These are phyloP conservation scores for Scomber colias DNA, from an alignment of 2,113 vertebrate species.

Conservation along the genomic window DNA sequence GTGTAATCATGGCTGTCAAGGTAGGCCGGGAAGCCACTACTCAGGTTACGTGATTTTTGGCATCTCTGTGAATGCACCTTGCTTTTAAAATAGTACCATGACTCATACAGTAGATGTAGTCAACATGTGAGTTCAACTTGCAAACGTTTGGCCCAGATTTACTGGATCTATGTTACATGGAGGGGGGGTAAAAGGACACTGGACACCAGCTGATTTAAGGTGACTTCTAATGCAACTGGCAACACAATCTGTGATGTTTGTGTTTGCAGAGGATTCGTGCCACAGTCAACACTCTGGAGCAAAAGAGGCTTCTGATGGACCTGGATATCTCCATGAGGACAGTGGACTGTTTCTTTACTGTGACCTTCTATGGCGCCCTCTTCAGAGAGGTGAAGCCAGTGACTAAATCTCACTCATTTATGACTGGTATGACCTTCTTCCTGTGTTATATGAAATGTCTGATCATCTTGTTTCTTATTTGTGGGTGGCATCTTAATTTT, in stretches of 20 bases:
- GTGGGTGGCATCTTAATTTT: constrained; percentile 19
- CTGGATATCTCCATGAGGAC: constrained; percentile 99
- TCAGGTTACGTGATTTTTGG: constrained; percentile 41
- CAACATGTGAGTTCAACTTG: constrained; percentile 30
- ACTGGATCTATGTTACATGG: not conserved
- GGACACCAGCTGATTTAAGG: not conserved
- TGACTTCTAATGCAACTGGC: constrained; percentile 10
- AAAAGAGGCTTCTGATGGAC: constrained; percentile 99
- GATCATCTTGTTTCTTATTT: not conserved
- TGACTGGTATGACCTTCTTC: not conserved
- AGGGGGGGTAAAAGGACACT: not conserved
- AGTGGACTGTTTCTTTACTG: constrained; percentile 97
- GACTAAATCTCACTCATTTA: not conserved
- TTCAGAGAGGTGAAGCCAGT: constrained; percentile 94
- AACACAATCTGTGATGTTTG: constrained; percentile 30
- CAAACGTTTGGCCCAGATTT: constrained; percentile 28
- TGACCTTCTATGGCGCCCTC: constrained; percentile 98
- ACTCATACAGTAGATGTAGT: constrained; percentile 22
- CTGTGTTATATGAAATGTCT: not conserved
- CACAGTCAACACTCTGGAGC: constrained; percentile 97
- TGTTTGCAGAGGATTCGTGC: constrained; percentile 92
- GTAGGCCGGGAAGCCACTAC: constrained; percentile 76
- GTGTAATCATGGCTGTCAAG: constrained; percentile 99
- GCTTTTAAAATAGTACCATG: constrained; percentile 44
- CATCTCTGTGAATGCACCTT: constrained; percentile 12